Percentiles rank a stretch among this genome's conserved stretches.
Conservation (phyloP, 2,888 invertebrate species). For the Lycaena phlaeas region DNA sequence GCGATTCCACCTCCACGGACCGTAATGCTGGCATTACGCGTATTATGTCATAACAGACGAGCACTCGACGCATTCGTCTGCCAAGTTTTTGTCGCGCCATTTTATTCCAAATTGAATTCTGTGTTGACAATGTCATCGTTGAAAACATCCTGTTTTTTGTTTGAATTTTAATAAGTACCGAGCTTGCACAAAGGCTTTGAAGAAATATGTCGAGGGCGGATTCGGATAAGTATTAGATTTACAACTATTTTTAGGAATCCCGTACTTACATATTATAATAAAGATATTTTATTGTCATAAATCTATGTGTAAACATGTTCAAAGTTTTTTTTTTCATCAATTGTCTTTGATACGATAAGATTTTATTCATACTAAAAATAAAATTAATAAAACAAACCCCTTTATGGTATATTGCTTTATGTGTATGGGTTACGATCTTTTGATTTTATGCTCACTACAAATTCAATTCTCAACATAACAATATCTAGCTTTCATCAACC, state of each 20-base stretch:
- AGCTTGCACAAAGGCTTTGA: slow-evolving; percentile 26
- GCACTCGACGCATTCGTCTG: slow-evolving; percentile 47
- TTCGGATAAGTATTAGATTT: background rate
- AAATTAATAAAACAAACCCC: too few relatives aligned
- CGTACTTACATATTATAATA: too few relatives aligned
- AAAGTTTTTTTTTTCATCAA: background rate
- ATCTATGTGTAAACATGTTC: too few relatives aligned
- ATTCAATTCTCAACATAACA: background rate
- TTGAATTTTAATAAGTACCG: slow-evolving; percentile 18
- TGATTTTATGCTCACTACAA: background rate
- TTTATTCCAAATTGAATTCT: slow-evolving; percentile 63
- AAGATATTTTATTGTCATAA: too few relatives aligned
- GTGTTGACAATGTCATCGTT: slow-evolving; percentile 57
- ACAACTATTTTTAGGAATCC: too few relatives aligned
- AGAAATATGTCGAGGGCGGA: slow-evolving; percentile 19
- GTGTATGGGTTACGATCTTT: slow-evolving; percentile 1
- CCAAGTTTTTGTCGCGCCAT: slow-evolving; percentile 48
- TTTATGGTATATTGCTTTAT: too few relatives aligned
- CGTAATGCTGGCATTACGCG: slow-evolving; percentile 66
- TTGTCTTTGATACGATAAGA: too few relatives aligned
- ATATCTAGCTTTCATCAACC: too few relatives aligned
- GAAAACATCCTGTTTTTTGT: slow-evolving; percentile 64
- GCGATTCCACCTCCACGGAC: slow-evolving; percentile 46
- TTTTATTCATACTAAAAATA: too few relatives aligned
- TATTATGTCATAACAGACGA: slow-evolving; percentile 71